A percentile compares a stretch with the other conserved stretches of the same genome.
Conservation (phyloP, 1,140 invertebrate species). For the Acromyrmex heyeri region DNA sequence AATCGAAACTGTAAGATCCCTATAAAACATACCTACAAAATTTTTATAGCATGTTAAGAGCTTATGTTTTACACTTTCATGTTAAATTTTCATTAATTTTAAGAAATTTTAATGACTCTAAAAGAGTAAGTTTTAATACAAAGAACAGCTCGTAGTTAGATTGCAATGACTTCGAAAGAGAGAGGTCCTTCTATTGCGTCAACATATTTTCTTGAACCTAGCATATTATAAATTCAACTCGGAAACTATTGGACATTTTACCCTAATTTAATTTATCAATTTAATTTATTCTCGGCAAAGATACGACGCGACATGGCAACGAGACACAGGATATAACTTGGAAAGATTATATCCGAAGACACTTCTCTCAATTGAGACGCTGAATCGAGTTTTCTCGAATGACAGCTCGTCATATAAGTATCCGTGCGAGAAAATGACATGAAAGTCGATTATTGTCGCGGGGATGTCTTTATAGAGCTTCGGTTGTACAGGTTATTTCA, state of each 20-base stretch:
- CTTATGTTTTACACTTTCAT: not conserved
- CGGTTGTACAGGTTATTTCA: not conserved
- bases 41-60: no score
- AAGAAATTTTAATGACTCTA: not conserved
- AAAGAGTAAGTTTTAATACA: not conserved
- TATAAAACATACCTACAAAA: no score
- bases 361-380: constrained; percentile 52
- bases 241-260: constrained; percentile 21
- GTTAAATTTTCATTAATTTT: not conserved
- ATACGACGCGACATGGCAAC: not conserved
- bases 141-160: not conserved
- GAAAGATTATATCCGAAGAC: constrained; percentile 44
- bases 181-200: not conserved
- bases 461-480: constrained; percentile 43
- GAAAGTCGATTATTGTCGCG: constrained; percentile 65
- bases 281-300: constrained; percentile 39
- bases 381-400: constrained; percentile 43
- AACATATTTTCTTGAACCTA: not conserved
- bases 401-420: constrained; percentile 53
- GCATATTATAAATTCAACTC: not conserved
- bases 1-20: not conserved
- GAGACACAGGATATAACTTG: constrained; percentile 27
- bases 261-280: constrained; percentile 42
- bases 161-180: not conserved
- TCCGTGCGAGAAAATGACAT: constrained; percentile 56